Percentiles rank a stretch among this genome's conserved stretches.
Conservation (phyloP, 2,888 invertebrate species). For the Cryptocephalus moraei region DNA sequence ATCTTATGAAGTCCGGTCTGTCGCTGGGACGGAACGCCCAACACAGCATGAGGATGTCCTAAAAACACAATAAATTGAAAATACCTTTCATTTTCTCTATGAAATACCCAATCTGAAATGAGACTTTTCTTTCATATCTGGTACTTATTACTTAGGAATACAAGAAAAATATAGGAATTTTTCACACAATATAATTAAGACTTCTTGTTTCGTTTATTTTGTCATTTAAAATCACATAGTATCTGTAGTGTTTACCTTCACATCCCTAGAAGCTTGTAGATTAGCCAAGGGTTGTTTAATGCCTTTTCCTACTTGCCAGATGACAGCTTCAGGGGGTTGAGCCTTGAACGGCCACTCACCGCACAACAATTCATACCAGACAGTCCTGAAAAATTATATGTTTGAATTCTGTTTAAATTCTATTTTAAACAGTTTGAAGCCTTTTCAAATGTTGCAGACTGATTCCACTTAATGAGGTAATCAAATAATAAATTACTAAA, state of each 20-base stretch:
- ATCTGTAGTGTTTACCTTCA: constrained; percentile 63
- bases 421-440: no score
- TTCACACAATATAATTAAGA: no score
- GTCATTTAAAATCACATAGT: neutral
- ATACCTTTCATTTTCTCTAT: no score
- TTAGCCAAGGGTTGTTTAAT: constrained; percentile 92
- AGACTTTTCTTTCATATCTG: no score
- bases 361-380: constrained; percentile 96
- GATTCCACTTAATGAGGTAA: no score
- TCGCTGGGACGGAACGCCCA: constrained; percentile 84
- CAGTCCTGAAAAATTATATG: constrained; percentile 55
- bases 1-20: constrained; percentile 81
- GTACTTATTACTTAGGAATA: neutral
- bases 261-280: constrained; percentile 89
- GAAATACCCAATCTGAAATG: no score
- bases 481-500: no score
- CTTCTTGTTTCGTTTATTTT: no score
- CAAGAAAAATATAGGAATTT: neutral
- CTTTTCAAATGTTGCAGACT: no score
- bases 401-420: no score
- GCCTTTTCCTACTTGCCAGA: constrained; percentile 97
- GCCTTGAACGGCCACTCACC: constrained; percentile 95
- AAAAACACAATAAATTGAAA: constrained; percentile 3
- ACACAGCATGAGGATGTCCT: constrained; percentile 95
- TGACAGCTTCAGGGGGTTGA: constrained; percentile 88